Evolutionary conservation across 2,113 vertebrate genomes (phyloP), one percentile per base, ranked within the genome.

Genomic region (Pyxicephalus adspersus): DNA sequence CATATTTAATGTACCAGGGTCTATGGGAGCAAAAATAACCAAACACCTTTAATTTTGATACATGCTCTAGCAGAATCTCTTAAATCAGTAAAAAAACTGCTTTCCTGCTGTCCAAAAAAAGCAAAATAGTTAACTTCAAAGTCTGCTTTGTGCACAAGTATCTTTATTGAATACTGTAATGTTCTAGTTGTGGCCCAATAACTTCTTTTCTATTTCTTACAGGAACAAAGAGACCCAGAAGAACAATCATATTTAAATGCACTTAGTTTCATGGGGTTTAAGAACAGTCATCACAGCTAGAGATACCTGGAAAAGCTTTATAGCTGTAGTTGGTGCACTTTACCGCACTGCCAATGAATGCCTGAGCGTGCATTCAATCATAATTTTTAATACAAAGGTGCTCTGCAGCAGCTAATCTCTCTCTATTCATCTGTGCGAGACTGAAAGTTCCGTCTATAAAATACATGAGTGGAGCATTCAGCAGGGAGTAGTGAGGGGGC

Each of bases 351-450:
- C 50, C 70, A 58, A 45, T 75, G 80, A 75, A 82, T 75, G 80
- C 58, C 63, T 74, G 61, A 58, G 22, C 61, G 31, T 82, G 63
- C 29, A 75, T 82, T 74, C 71, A 74, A 65, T 82, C 80, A 82
- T 82, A 57, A 82, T 82, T 82, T 75, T 66, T 82, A 82, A 82
- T 66, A 82, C 80, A 82, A 82, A 82, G 71, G 79, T 65, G 80
- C 80, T 74, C 80, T 66, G 80, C 80, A 75, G 71, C 80, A 75
- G 70, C 50, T 74, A 82, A 82, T 75, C 80, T 82, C 28, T 75
- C 51, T 74, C 80, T 82, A 82, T 82, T 82, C 80, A 82, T 82
- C n/a, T 19, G 55, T 55, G 26, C 58, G 19, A 60, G 79, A 54
- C 52, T 73, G 26, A 73, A 65, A 73, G 67, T 18, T 81, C 18